Conservation (phyloP, 2,113 vertebrate genomes). For the Lepus europaeus region DNA sequence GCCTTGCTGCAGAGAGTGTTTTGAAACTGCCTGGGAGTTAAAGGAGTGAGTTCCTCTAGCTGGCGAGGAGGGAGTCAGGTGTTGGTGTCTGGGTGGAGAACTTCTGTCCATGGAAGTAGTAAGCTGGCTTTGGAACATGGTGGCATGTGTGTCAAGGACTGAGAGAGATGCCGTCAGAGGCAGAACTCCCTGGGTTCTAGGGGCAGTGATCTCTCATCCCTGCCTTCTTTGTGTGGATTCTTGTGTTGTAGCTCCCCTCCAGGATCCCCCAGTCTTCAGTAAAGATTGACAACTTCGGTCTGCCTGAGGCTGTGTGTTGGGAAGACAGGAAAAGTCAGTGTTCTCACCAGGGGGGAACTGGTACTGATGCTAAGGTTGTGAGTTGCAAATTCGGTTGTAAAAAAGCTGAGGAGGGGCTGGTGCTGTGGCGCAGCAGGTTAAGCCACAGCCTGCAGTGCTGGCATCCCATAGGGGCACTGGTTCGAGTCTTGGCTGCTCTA, state of each 20-base stretch:
- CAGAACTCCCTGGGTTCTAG: background rate
- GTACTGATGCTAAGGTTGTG: background rate
- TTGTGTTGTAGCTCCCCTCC: background rate
- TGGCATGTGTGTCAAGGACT: background rate
- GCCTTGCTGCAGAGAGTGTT: background rate
- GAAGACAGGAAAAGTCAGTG: background rate
- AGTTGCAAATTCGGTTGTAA: no score
- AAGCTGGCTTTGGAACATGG: slow-evolving; percentile 8
- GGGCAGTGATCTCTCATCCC: background rate
- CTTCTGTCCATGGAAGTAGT: background rate
- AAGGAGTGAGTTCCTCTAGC: background rate
- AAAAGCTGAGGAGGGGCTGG: background rate
- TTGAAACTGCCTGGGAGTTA: background rate
- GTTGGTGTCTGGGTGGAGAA: background rate
- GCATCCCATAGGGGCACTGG: no score
- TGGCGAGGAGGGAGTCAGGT: background rate
- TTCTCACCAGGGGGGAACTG: background rate
- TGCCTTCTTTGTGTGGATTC: background rate
- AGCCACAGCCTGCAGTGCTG: background rate
- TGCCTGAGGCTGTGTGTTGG: background rate
- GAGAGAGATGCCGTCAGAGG: background rate
- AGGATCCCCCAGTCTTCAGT: background rate
- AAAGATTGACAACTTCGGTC: background rate
- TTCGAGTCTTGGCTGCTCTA: no score
- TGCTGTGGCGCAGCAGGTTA: background rate